These are phyloP conservation scores for Ceratosolen solmsi DNA, from an alignment of 1,140 invertebrate species.

Conservation along the genomic window DNA sequence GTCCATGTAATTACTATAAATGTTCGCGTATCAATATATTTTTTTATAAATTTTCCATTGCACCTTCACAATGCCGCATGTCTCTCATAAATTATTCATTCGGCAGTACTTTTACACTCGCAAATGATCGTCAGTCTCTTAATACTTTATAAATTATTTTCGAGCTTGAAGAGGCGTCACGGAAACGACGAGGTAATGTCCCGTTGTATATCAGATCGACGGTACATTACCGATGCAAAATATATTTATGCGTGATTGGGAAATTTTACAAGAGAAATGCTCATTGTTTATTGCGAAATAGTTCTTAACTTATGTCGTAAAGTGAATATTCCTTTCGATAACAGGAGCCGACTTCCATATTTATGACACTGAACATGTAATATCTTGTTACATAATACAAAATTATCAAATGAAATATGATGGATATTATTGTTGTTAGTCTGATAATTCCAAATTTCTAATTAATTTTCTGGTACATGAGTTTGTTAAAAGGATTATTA, in stretches of 20 bases:
- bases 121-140: neutral
- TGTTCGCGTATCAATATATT: too few species aligned
- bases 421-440: too few species aligned
- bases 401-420: too few species aligned
- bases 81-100: neutral
- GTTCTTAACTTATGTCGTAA: constrained; percentile 18
- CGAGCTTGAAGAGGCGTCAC: neutral
- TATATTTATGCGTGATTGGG: constrained; percentile 9
- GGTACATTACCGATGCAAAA: constrained; percentile 10
- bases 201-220: constrained; percentile 11
- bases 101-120: neutral
- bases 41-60: too few species aligned
- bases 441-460: too few species aligned
- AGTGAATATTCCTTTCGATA: constrained; percentile 12
- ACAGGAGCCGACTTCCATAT: neutral
- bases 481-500: too few species aligned
- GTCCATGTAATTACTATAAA: too few species aligned
- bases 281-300: constrained; percentile 20
- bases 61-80: neutral
- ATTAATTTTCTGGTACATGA: too few species aligned
- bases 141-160: constrained; percentile 5
- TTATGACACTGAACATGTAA: neutral
- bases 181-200: constrained; percentile 1
- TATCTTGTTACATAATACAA: neutral
- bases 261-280: constrained; percentile 26